A percentile compares a stretch with the other conserved stretches of the same genome.
These are phyloP conservation scores for Bhutanitis thaidina DNA, from an alignment of 2,888 invertebrate genomes.

Conservation along the genomic window DNA sequence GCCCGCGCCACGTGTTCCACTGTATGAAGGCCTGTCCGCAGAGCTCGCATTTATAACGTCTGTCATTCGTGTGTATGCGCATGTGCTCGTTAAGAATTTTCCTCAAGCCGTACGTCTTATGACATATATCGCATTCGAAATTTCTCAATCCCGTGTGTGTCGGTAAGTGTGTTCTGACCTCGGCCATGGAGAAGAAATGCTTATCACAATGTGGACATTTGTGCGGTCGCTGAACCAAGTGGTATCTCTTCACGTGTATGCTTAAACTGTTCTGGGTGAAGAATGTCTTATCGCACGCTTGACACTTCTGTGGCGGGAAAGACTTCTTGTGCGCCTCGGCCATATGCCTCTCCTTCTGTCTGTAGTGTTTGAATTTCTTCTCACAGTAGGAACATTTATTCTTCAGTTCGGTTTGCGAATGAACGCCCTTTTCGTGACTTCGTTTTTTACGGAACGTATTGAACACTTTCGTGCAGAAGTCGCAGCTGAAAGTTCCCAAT, in stretches of 20 bases:
- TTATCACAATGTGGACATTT: slow-evolving; percentile 47
- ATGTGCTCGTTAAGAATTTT: slow-evolving; percentile 62
- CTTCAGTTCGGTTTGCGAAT: slow-evolving; percentile 26
- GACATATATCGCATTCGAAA: slow-evolving; percentile 55
- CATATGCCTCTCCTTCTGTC: slow-evolving; percentile 32
- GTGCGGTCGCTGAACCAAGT: slow-evolving; percentile 45
- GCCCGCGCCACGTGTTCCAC: slow-evolving; percentile 44
- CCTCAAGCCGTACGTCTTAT: slow-evolving; percentile 57
- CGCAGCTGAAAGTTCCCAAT: slow-evolving; percentile 54
- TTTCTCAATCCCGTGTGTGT: slow-evolving; percentile 64
- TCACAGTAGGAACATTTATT: slow-evolving; percentile 43
- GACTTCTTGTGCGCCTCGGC: slow-evolving; percentile 46
- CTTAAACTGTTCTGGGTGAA: slow-evolving; percentile 59
- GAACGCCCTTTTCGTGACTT: slow-evolving; percentile 28
- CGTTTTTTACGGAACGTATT: slow-evolving; percentile 39
- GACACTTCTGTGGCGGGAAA: slow-evolving; percentile 45
- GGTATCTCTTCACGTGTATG: slow-evolving; percentile 46
- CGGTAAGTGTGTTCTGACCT: slow-evolving; percentile 57
- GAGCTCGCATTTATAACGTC: slow-evolving; percentile 52
- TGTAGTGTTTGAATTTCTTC: slow-evolving; percentile 44
- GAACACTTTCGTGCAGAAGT: slow-evolving; percentile 62
- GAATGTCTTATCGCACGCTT: slow-evolving; percentile 67
- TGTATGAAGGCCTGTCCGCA: slow-evolving; percentile 71
- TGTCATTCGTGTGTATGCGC: slow-evolving; percentile 61
- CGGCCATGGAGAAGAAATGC: slow-evolving; percentile 42